Percentiles rank a stretch among this genome's conserved stretches.
phyloP scores from a whole-genome alignment of 2,888 invertebrate species.

The Gortyna flavago region DNA sequence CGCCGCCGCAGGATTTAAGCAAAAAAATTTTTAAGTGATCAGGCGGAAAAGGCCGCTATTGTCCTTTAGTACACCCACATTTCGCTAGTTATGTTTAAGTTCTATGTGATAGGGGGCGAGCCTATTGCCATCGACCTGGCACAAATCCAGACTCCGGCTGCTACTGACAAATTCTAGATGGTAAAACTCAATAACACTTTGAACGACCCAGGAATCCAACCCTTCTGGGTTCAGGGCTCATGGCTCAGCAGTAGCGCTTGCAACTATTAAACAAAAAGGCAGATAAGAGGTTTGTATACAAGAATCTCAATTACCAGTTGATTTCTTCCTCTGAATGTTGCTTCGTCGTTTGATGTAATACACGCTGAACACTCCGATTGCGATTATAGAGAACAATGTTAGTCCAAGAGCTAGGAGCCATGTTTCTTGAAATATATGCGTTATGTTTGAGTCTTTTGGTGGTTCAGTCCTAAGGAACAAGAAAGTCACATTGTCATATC shows the following conservation, averaged over 20 bases:
- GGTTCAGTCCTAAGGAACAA: conserved; percentile 83
- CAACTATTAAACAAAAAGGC: not conserved
- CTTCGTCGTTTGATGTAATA: conserved; percentile 85
- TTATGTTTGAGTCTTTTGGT: conserved; percentile 85
- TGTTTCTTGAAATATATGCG: conserved; percentile 86
- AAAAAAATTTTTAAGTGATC: too few relatives aligned
- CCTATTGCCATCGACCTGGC: not conserved
- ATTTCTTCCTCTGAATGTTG: conserved; percentile 85
- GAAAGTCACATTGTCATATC: not conserved
- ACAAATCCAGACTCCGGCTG: not conserved
- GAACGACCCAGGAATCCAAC: not conserved
- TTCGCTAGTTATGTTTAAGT: not conserved
- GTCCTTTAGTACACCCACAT: not conserved
- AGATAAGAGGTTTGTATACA: not conserved
- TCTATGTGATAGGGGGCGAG: not conserved
- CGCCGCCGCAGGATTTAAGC: too few relatives aligned
- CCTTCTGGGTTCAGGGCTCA: too few relatives aligned
- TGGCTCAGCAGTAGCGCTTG: not conserved
- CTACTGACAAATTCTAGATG: not conserved
- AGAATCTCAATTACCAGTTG: conserved; percentile 76
- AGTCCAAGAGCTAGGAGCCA: conserved; percentile 86
- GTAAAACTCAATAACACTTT: not conserved
- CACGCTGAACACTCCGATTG: conserved; percentile 84
- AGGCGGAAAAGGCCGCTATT: too few relatives aligned
- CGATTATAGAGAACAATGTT: conserved; percentile 83